Evolutionary conservation across 2,797 vertebrate species (phyloP), one percentile per base, ranked within the genome.

Genomic region (Rhinatrema bivittatum): DNA sequence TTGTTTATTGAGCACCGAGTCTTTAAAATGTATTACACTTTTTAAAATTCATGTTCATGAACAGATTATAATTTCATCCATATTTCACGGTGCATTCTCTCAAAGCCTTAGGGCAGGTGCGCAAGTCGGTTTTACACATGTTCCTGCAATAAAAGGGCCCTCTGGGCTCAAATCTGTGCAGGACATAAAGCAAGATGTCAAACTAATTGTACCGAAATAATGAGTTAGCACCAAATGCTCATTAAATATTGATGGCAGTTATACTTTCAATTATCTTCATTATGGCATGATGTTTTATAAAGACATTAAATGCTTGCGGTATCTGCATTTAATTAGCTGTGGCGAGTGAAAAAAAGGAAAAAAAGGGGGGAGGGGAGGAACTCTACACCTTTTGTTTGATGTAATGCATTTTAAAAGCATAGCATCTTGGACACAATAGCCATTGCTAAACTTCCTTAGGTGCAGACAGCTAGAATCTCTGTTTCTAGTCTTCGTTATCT

Each of bases 221-320:
- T 80, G 74, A 79, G 57, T 72, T 83, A 78, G 71, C 41, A 58
- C 62, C 60, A 69, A 80, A 72, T 73, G 66, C 74, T 83, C 79
- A 84, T 86, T 80, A 83, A 86, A 81, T 80, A 83, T 82, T 82
- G 69, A 85, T 80, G 71, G 42, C 76, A 83, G 59, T 74, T 70
- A 67, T 70, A 65, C 60, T 75, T 80, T 68, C 73, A 79, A 74
- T 82, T 84, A 76, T 72, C 70, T 79, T 74, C 68, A 78, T 77
- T 76, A 70, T 30, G 42, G 57, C 23, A 54, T 56, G 57, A 36
- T 70, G 65, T 60, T 71, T 79, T 76, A 66, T 67, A 62, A 39
- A 55, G 74, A 45, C 49, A 41, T 44, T 65, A 74, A 73, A 46
- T 50, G 42, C 60, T 60, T 51, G 43, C 35, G 59, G 46, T 29